These are phyloP conservation scores for Cenopis cana DNA, from an alignment of 2,888 invertebrate species.

Conservation along the genomic window DNA sequence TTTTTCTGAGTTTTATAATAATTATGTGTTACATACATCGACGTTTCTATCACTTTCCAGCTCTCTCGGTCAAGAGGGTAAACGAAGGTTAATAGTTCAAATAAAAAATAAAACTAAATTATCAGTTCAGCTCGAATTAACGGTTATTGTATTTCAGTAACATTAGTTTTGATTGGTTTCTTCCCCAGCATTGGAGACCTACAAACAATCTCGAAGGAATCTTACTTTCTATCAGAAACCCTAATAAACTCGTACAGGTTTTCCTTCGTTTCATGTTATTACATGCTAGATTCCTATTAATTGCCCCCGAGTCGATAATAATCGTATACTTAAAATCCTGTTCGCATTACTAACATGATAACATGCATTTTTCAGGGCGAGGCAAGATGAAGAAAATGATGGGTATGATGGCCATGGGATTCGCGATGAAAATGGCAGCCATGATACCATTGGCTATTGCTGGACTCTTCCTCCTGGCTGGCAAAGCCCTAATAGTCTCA, in stretches of 20 bases:
- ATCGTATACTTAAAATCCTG: not conserved
- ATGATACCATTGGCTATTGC: constrained; percentile 92
- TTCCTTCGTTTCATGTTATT: constrained; percentile 5
- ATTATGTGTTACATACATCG: no score
- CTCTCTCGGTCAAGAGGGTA: no score
- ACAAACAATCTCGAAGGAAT: not conserved
- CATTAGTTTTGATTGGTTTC: no score
- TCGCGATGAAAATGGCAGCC: constrained; percentile 93
- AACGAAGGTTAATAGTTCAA: no score
- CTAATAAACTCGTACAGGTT: not conserved
- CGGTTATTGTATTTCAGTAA: no score
- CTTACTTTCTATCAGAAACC: not conserved
- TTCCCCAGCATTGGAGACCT: no score
- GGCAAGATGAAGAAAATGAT: constrained; percentile 96
- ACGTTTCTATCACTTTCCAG: no score
- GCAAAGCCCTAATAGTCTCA: constrained; percentile 93
- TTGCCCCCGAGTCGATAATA: not conserved
- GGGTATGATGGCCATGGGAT: constrained; percentile 96
- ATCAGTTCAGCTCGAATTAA: no score
- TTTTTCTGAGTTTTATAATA: no score
- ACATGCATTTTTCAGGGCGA: constrained; percentile 84
- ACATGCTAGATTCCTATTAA: not conserved
- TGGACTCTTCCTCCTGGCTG: constrained; percentile 91
- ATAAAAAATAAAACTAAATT: no score
- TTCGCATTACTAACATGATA: constrained; percentile 7